A percentile compares a stretch with the other conserved stretches of the same genome.
Evolutionary conservation across 2,888 invertebrate species (phyloP).

Genomic region (Xylota sylvarum): DNA sequence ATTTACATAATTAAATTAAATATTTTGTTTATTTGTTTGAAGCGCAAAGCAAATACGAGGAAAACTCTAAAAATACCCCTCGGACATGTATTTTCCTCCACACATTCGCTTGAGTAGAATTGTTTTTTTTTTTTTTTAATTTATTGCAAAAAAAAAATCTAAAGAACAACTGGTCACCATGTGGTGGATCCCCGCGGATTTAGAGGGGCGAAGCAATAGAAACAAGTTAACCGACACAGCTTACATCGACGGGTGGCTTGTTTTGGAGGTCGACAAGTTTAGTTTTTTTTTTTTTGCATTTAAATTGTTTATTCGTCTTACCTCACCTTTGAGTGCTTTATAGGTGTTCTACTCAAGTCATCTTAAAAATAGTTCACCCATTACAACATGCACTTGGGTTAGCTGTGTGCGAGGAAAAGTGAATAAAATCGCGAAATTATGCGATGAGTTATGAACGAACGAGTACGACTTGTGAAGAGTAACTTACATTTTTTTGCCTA

Average conservation of each 20-base stretch:
- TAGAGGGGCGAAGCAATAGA: slow-evolving; percentile 14
- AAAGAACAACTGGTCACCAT: slow-evolving; percentile 12
- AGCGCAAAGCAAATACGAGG: background rate
- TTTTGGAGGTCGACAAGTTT: slow-evolving; percentile 73
- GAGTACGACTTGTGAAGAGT: background rate
- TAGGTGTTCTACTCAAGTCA: slow-evolving; percentile 10
- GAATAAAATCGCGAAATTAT: background rate
- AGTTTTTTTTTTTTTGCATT: slow-evolving; percentile 24
- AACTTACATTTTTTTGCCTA: background rate
- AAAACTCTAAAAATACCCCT: slow-evolving; percentile 64
- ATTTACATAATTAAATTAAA: slow-evolving; percentile 45
- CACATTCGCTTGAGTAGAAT: background rate
- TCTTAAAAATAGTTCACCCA: slow-evolving; percentile 13
- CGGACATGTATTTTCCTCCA: slow-evolving; percentile 2
- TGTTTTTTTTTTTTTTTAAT: background rate
- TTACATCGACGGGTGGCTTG: slow-evolving; percentile 54
- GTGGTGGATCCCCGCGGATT: background rate
- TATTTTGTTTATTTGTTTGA: slow-evolving; percentile 12
- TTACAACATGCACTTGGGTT: slow-evolving; percentile 1
- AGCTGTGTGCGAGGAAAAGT: background rate
- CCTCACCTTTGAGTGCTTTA: slow-evolving; percentile 7
- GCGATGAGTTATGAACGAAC: slow-evolving; percentile 1
- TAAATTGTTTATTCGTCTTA: slow-evolving; percentile 10
- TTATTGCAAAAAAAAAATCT: slow-evolving; percentile 5
- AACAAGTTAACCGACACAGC: slow-evolving; percentile 51